Conservation (phyloP, 2,113 vertebrate genomes). For the Crocuta crocuta region DNA sequence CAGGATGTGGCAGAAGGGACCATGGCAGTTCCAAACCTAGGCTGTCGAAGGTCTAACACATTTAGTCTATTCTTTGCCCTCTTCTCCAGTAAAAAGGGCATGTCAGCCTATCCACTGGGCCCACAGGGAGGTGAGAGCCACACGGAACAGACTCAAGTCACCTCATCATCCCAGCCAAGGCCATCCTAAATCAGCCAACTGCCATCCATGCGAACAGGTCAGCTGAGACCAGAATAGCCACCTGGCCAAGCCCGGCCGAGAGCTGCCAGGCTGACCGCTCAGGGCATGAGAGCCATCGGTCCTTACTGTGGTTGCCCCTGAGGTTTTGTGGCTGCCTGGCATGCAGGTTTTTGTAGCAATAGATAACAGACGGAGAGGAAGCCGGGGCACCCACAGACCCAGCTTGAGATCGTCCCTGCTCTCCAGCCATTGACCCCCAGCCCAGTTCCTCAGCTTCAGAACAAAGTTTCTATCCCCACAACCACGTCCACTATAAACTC, state of each 20-base stretch:
- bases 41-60: neutral
- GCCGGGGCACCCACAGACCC: neutral
- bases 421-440: neutral
- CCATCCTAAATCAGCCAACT: neutral
- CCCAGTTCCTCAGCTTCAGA: neutral
- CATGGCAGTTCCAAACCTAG: fast-evolving
- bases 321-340: neutral
- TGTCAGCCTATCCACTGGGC: fast-evolving
- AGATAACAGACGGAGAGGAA: neutral
- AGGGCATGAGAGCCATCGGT: fast-evolving
- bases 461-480: neutral
- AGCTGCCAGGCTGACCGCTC: neutral
- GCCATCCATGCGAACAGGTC: neutral
- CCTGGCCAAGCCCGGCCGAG: neutral
- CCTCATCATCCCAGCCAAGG: neutral
- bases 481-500: neutral
- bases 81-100: neutral
- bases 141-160: neutral
- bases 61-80: fast-evolving
- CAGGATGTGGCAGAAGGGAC: neutral
- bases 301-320: neutral
- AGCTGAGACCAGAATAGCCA: neutral
- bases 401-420: neutral
- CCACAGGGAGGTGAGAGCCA: neutral
- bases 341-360: neutral